phyloP scores from a whole-genome alignment of 53 echinoderm and acorn worm species.

The Antedon mediterranea region DNA sequence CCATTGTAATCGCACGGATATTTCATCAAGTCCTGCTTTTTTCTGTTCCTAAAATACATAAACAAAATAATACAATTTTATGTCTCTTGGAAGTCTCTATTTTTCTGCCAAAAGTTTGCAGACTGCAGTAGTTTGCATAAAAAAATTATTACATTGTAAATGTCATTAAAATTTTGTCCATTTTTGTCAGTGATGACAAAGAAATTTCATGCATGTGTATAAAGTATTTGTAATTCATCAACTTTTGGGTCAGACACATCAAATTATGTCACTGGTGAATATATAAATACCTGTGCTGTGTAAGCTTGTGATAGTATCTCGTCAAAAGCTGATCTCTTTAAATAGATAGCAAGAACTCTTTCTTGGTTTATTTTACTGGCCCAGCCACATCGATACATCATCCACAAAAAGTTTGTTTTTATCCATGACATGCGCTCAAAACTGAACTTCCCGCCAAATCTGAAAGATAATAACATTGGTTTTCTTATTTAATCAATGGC shows the following conservation, averaged over 20 bases:
- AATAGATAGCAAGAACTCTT: constrained; percentile 36
- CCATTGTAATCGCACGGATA: constrained; percentile 49
- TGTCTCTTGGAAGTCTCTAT: too few relatives aligned
- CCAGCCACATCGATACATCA: constrained; percentile 77
- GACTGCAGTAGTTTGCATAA: too few relatives aligned
- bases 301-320: constrained; percentile 33
- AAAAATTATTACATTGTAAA: too few relatives aligned
- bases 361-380: constrained; percentile 45
- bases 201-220: too few relatives aligned
- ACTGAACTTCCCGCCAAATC: constrained; percentile 55
- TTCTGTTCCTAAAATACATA: constrained; percentile 20
- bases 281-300: not conserved
- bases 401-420: constrained; percentile 68
- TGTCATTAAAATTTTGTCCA: too few relatives aligned
- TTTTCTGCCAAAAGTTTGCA: too few relatives aligned
- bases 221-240: not conserved
- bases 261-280: not conserved
- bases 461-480: not conserved
- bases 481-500: too few relatives aligned
- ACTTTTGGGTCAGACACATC: not conserved
- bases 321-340: constrained; percentile 31
- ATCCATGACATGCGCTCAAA: constrained; percentile 71
- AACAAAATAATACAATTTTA: too few relatives aligned
- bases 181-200: too few relatives aligned
- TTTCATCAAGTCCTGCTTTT: constrained; percentile 18